phyloP scores from a whole-genome alignment of 1,140 invertebrate genomes.

The Macrobrachium rosenbergii region DNA sequence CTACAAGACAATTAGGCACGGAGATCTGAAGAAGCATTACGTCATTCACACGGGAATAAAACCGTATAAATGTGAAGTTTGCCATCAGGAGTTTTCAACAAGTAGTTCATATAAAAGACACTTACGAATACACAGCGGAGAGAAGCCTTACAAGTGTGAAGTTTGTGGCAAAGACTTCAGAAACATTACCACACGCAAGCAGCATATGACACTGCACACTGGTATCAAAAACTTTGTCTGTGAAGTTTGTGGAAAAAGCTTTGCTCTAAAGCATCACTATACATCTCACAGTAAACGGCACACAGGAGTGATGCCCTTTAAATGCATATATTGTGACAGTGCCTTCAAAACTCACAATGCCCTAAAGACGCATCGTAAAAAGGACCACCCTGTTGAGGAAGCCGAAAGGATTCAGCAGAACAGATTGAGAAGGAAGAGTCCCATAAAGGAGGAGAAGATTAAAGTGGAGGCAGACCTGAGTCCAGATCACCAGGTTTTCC shows the following conservation, averaged over 20 bases:
- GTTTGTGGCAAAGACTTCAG: conserved; percentile 36
- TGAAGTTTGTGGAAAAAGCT: conserved; percentile 53
- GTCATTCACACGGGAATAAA: conserved; percentile 48
- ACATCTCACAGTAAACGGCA: conserved; percentile 42
- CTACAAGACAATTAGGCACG: conserved; percentile 33
- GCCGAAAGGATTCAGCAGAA: conserved; percentile 24
- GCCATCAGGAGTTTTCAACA: conserved; percentile 44
- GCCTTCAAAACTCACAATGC: conserved; percentile 44
- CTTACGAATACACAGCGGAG: conserved; percentile 38
- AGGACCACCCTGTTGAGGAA: conserved; percentile 44
- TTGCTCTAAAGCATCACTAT: conserved; percentile 44
- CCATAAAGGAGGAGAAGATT: conserved; percentile 16
- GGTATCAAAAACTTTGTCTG: conserved; percentile 40
- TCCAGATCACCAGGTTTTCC: background rate
- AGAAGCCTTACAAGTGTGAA: conserved; percentile 42
- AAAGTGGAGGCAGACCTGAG: background rate
- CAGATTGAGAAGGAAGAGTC: conserved; percentile 13
- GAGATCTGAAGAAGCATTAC: conserved; percentile 43
- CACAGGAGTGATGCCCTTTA: conserved; percentile 40
- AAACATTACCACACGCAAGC: conserved; percentile 29
- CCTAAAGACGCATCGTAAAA: conserved; percentile 39
- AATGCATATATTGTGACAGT: conserved; percentile 16
- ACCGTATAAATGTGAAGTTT: conserved; percentile 41
- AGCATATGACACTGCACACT: conserved; percentile 45
- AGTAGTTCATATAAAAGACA: conserved; percentile 50